Conservation (phyloP, 2,797 vertebrate species). For the Syngnathus rostellatus region DNA sequence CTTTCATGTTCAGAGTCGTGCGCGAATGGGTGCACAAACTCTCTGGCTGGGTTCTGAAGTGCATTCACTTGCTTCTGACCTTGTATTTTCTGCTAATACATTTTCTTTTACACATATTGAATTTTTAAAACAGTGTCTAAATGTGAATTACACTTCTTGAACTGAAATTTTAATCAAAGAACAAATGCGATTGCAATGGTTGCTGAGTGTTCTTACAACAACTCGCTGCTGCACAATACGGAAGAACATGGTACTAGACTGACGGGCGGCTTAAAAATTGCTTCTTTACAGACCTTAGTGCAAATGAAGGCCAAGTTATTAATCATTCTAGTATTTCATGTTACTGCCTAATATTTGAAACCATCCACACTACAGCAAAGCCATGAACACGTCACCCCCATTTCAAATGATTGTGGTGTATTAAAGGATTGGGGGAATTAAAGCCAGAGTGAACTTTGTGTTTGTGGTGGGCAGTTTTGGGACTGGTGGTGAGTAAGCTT, state of each 20-base stretch:
- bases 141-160: background rate
- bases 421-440: constrained; percentile 18
- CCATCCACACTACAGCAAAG: constrained; percentile 9
- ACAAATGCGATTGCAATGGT: background rate
- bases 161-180: background rate
- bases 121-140: background rate
- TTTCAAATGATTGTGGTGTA: constrained; percentile 20
- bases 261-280: background rate
- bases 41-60: no score
- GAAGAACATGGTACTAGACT: background rate
- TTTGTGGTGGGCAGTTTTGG: constrained; percentile 17
- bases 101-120: background rate
- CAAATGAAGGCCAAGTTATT: background rate
- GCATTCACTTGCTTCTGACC: no score
- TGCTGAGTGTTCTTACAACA: background rate
- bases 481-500: constrained; percentile 39
- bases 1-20: background rate
- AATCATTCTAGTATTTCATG: constrained; percentile 5
- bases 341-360: constrained; percentile 5
- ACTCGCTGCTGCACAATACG: background rate
- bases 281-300: background rate
- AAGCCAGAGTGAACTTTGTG: constrained; percentile 25
- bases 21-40: background rate
- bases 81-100: no score
- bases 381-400: constrained; percentile 6